These are phyloP conservation scores for Huso huso DNA, from an alignment of 2,797 vertebrate species.

Conservation along the genomic window DNA sequence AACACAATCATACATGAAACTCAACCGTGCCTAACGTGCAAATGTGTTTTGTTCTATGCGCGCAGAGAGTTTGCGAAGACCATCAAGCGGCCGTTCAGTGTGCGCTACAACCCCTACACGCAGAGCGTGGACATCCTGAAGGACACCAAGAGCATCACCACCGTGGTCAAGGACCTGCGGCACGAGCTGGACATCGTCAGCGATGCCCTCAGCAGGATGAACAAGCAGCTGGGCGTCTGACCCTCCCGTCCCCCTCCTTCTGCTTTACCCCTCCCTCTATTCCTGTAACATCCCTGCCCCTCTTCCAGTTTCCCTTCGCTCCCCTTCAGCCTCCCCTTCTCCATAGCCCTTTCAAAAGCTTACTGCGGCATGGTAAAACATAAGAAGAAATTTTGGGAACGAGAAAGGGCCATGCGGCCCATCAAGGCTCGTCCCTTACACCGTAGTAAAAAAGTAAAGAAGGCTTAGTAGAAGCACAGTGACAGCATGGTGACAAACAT, in stretches of 20 bases:
- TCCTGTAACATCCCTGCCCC: background rate
- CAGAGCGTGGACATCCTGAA: slow-evolving; percentile 86
- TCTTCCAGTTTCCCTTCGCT: background rate
- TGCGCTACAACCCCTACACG: slow-evolving; percentile 91
- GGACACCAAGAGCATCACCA: slow-evolving; percentile 82
- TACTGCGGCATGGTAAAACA: too few species aligned
- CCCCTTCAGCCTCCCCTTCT: background rate
- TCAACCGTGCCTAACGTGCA: too few species aligned
- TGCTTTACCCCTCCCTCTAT: background rate
- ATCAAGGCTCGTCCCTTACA: too few species aligned
- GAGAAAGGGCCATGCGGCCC: too few species aligned
- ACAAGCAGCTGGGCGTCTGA: slow-evolving; percentile 75
- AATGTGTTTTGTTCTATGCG: slow-evolving; percentile 19
- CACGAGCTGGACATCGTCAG: slow-evolving; percentile 85
- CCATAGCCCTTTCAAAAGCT: background rate
- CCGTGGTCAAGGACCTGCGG: slow-evolving; percentile 79
- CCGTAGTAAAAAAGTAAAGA: too few species aligned
- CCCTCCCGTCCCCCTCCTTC: background rate
- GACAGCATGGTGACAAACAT: too few species aligned
- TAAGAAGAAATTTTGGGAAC: too few species aligned
- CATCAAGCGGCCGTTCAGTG: slow-evolving; percentile 86
- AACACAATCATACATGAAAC: too few species aligned
- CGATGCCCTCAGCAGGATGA: slow-evolving; percentile 80
- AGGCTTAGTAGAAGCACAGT: too few species aligned
- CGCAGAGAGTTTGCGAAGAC: slow-evolving; percentile 93